Percentiles rank a stretch among this genome's conserved stretches.
Conservation (phyloP, 2,888 invertebrate species). For the Andrena dorsata region DNA sequence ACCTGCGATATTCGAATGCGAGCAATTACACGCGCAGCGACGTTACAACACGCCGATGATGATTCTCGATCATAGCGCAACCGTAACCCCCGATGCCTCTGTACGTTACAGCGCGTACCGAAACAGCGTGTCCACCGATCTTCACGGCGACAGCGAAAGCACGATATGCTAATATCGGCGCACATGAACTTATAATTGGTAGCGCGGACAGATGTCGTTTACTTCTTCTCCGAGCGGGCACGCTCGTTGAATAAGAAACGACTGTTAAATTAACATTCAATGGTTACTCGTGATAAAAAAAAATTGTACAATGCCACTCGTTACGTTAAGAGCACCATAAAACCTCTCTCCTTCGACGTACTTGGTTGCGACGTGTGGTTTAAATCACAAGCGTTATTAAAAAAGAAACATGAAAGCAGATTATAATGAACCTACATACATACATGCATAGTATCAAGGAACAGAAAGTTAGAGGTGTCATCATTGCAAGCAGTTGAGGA, state of each 20-base stretch:
- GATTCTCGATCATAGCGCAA: not conserved
- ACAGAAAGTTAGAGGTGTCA: no score
- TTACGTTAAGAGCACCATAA: no score
- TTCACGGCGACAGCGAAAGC: slow-evolving; percentile 15
- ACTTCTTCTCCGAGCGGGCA: not conserved
- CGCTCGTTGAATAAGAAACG: slow-evolving; percentile 14
- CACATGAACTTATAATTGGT: slow-evolving; percentile 2
- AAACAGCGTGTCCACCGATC: not conserved
- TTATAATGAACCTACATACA: no score
- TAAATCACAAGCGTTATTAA: no score
- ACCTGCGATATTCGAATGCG: not conserved
- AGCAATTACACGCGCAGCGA: not conserved
- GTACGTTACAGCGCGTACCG: not conserved
- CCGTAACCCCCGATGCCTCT: not conserved
- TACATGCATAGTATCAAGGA: no score
- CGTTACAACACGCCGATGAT: not conserved
- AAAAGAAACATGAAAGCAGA: no score
- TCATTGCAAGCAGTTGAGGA: no score
- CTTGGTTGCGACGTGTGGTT: no score
- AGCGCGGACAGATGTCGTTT: slow-evolving; percentile 17
- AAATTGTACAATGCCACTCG: no score
- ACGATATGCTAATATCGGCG: slow-evolving; percentile 28
- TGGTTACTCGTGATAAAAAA: not conserved
- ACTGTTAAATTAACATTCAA: not conserved
- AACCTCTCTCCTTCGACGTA: no score